phyloP scores from a whole-genome alignment of 2,888 invertebrate species.

The Mamestra brassicae region DNA sequence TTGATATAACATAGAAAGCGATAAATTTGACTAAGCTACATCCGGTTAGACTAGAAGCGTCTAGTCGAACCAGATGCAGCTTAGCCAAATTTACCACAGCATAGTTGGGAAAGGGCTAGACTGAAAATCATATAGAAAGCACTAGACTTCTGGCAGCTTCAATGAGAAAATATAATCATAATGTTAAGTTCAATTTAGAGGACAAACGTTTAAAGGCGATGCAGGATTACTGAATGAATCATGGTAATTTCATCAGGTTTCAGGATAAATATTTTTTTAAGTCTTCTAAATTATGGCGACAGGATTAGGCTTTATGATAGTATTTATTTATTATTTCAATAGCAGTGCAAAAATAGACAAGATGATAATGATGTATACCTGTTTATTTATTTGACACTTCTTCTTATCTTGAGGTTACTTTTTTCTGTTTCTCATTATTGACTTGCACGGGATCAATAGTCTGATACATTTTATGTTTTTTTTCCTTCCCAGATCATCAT shows the following conservation, averaged over 20 bases:
- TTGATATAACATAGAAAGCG: neutral
- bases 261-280: neutral
- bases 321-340: slow-evolving; percentile 1
- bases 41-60: neutral
- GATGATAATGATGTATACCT: slow-evolving; percentile 9
- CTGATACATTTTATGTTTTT: slow-evolving; percentile 70
- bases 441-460: slow-evolving; percentile 44
- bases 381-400: slow-evolving; percentile 9
- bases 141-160: neutral
- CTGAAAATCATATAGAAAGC: neutral
- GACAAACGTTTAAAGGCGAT: neutral
- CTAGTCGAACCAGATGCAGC: no score
- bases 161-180: neutral
- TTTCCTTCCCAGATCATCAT: slow-evolving; percentile 70
- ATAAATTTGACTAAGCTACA: neutral
- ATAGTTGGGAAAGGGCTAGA: neutral
- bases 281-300: neutral
- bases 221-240: neutral
- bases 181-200: neutral
- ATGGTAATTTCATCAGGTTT: neutral
- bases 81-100: neutral
- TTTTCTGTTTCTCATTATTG: slow-evolving; percentile 20
- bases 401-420: slow-evolving; percentile 2
- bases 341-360: slow-evolving; percentile 23
- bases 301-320: slow-evolving; percentile 1